Evolutionary conservation across 2,113 vertebrate genomes (phyloP), one percentile per base, ranked within the genome.

Genomic region (Hassar affinis): DNA sequence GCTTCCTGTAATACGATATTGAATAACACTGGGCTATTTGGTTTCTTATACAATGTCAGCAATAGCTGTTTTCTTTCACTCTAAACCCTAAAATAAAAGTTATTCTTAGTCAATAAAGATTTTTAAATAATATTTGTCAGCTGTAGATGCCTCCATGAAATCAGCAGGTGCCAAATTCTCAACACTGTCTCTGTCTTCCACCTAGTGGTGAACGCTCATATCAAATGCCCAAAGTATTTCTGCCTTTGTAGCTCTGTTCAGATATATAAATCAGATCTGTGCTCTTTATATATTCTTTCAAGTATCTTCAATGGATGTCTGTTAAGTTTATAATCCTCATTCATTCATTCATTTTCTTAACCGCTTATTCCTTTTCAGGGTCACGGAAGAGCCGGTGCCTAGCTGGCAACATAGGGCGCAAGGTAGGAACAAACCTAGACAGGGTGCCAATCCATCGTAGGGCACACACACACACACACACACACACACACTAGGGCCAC

Each of bases 121-220:
- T 66, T 1, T 66, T 0, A 66, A 35, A 66, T 7, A 7, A 35
- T 66, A 27, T 61, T 27, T 30, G 59, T 35, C 35, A 69, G 66
- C 1, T 25, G 12, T 25, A 38, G 35, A 68, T 33, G 30, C 33
- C 62, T 38, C 6, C 2, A 25, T 42, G 4, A 69, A 69, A 69
- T 42, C 35, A 25, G 25, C 9, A 69, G 20, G 35, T 11, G 9
- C 25, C 30, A 10, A 17, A 38, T 5, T 11, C 0, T 25, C 25
- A 64, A 5, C 45, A n/a, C 18, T 45, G n/a, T 27, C 30, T 57
- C 72, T 83, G 75, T 56, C 79, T 84, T 89, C 91, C 91, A 90
- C 82, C 90, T 47, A 86, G 92, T 91, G 93, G 91, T 74, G 2
- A 22, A 42, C 4, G 20, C 20, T 17, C 49, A 87, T 88, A 93